Evolutionary conservation across 1,140 invertebrate genomes (phyloP).

Genomic region (Brachionus plicatilis): DNA sequence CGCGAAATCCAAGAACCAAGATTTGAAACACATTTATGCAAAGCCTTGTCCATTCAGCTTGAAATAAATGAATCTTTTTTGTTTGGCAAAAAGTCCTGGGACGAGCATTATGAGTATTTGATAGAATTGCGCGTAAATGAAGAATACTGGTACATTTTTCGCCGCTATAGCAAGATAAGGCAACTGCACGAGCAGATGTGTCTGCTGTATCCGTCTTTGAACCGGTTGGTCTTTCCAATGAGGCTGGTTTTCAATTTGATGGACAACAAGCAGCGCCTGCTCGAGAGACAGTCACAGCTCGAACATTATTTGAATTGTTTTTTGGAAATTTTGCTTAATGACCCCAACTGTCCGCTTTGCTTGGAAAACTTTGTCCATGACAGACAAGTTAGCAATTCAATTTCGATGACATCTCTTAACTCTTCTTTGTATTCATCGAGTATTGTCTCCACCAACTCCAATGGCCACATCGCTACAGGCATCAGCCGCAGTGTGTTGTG

Average conservation of each 20-base stretch:
- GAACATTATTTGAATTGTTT: slow-evolving; percentile 33
- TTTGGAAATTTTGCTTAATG: slow-evolving; percentile 25
- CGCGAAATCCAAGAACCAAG: background rate
- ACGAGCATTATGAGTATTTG: slow-evolving; percentile 31
- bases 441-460: background rate
- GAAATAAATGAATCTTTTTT: slow-evolving; percentile 22
- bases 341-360: background rate
- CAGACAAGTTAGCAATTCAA: background rate
- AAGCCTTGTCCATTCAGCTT: background rate
- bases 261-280: background rate
- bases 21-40: background rate
- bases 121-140: slow-evolving; percentile 13
- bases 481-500: background rate
- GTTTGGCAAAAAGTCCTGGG: slow-evolving; percentile 29
- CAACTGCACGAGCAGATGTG: slow-evolving; percentile 22
- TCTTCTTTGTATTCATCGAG: background rate
- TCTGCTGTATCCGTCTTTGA: slow-evolving; percentile 13
- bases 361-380: background rate
- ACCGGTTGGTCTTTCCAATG: slow-evolving; percentile 4
- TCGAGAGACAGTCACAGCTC: slow-evolving; percentile 9
- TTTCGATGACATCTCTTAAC: background rate
- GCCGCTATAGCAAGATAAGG: slow-evolving; percentile 2
- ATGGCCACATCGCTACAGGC: background rate
- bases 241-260: background rate
- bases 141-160: slow-evolving; percentile 18